phyloP scores from a whole-genome alignment of 2,888 invertebrate genomes.

The Glaucopsyche alexis region DNA sequence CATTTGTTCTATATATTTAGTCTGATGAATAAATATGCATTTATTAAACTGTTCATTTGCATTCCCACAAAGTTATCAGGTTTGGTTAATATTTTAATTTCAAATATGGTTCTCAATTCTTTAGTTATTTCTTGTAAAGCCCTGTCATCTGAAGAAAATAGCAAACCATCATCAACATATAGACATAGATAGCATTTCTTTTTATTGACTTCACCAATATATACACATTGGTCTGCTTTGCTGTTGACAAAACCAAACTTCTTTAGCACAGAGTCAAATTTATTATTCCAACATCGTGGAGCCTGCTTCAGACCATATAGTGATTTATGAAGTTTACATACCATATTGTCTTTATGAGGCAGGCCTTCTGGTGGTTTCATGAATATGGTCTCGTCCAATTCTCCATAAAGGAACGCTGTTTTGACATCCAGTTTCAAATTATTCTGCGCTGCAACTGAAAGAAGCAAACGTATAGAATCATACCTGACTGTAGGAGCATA shows the following conservation, averaged over 20 bases:
- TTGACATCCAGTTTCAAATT: slow-evolving; percentile 39
- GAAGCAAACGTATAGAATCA: slow-evolving; percentile 34
- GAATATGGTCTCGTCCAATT: slow-evolving; percentile 37
- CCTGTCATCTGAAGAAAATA: slow-evolving; percentile 18
- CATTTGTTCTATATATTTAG: no score
- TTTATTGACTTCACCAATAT: no score
- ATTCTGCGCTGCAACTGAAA: slow-evolving; percentile 38
- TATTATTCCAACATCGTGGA: no score
- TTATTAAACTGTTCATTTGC: no score
- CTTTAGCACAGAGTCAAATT: no score
- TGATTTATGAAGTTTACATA: no score
- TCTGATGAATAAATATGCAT: no score
- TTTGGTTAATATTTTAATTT: slow-evolving; percentile 33
- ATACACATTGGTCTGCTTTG: no score
- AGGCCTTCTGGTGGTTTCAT: slow-evolving; percentile 31
- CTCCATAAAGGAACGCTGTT: slow-evolving; percentile 42
- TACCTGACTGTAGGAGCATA: slow-evolving; percentile 18
- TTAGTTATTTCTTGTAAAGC: neutral
- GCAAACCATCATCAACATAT: slow-evolving; percentile 33
- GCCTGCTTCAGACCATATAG: no score
- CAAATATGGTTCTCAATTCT: slow-evolving; percentile 42
- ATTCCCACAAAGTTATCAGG: no score
- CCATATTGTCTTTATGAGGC: slow-evolving; percentile 29
- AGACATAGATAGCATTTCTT: no score
- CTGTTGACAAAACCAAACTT: no score